Percentiles rank a stretch among this genome's conserved stretches.
These are phyloP conservation scores for Anarsia innoxiella DNA, from an alignment of 2,888 invertebrate species.

Conservation along the genomic window DNA sequence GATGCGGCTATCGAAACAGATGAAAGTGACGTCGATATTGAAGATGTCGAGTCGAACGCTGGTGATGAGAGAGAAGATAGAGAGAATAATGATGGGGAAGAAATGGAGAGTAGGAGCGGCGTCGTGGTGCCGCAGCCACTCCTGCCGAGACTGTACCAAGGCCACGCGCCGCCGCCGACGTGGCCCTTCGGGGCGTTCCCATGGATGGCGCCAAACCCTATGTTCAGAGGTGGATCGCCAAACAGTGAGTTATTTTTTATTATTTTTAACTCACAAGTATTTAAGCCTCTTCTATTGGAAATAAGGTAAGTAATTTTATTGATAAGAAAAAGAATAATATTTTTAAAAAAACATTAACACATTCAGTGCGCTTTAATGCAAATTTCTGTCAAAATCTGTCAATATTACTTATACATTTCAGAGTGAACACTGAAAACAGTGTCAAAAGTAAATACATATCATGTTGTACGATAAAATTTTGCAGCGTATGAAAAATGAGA, in stretches of 20 bases:
- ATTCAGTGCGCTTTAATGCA: no score
- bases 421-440: no score
- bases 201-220: slow-evolving; percentile 78
- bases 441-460: no score
- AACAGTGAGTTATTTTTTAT: slow-evolving; percentile 79
- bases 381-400: no score
- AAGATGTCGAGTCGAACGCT: slow-evolving; percentile 59
- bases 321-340: no score
- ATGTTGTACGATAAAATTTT: no score
- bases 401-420: no score
- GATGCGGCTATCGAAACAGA: slow-evolving; percentile 52
- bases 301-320: no score
- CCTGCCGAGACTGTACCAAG: slow-evolving; percentile 75
- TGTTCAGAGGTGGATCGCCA: slow-evolving; percentile 75
- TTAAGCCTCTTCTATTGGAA: no score
- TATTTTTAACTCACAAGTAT: no score
- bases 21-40: slow-evolving; percentile 70
- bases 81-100: slow-evolving; percentile 66
- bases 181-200: slow-evolving; percentile 81
- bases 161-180: slow-evolving; percentile 66
- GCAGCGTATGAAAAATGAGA: no score
- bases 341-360: no score
- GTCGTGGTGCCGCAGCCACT: slow-evolving; percentile 81
- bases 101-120: slow-evolving; percentile 61
- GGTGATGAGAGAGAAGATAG: slow-evolving; percentile 42